Base-by-base conservation (phyloP, 1,140 invertebrate species). In the Lineus longissimus region DNA sequence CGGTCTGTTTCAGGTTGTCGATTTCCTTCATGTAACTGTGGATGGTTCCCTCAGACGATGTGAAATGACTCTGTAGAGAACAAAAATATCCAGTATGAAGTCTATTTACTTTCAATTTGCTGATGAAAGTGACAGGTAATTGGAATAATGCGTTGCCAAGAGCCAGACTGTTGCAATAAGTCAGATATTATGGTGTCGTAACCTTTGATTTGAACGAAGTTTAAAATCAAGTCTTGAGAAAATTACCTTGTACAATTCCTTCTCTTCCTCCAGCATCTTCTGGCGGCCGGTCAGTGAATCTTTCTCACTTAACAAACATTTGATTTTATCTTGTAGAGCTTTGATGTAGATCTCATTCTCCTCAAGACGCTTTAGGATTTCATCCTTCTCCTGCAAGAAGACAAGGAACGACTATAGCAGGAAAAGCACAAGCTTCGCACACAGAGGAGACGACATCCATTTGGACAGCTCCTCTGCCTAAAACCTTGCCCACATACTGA, bases 221-320 rank as follows among this genome's bases (percentile, higher is more conserved):
- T n/a, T n/a, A n/a, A n/a, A n/a, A n/a, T n/a, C n/a, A n/a, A n/a
- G n/a, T n/a, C n/a, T n/a, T n/a, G n/a, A n/a, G n/a, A n/a, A n/a
- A n/a, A n/a, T 13, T 65, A 78, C 76, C 72, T 79, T 76, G 55
- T 71, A 74, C 54, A 74, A 61, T 47, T 77, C 71, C 25, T 73
- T 72, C 43, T 78, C 69, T 59, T 76, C 71, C 23, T 71, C 64
- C 54, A 80, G 63, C 9, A 59, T 61, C 55, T 67, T 59, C 61
- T 73, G 73, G 17, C 69, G 62, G 15, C 76, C 76, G 25, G 65
- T 70, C n/a, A 76, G 59, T 30, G 72, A 68, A 70, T 80, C 76
- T 56, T 75, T 76, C 47, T 77, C 72, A 31, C 63, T 70, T 13
- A 70, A 60, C 54, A 78, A 58, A 57, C 27, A 55, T 45, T 67